phyloP scores from a whole-genome alignment of 2,888 invertebrate species.

The Gymnoscelis rufifasciata region DNA sequence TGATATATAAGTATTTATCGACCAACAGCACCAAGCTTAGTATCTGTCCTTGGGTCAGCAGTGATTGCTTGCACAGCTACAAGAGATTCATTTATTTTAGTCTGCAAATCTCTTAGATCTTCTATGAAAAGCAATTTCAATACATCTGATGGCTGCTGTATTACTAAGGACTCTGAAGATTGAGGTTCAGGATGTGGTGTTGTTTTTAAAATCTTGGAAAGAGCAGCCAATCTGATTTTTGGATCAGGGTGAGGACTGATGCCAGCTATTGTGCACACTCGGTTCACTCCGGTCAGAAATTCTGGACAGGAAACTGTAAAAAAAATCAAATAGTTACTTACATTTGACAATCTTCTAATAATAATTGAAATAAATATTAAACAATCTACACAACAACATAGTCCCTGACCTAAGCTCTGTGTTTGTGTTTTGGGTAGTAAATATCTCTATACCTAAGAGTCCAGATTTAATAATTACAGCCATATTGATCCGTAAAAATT shows the following conservation, averaged over 20 bases:
- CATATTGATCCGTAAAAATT: too few species aligned
- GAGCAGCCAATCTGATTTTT: slow-evolving; percentile 68
- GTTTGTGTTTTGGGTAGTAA: too few species aligned
- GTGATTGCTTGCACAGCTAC: slow-evolving; percentile 95
- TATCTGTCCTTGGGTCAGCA: slow-evolving; percentile 98
- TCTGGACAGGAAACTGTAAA: slow-evolving; percentile 87
- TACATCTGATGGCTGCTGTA: slow-evolving; percentile 80
- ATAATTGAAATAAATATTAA: too few species aligned
- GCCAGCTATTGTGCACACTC: slow-evolving; percentile 83
- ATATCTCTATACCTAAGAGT: too few species aligned
- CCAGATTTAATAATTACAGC: too few species aligned
- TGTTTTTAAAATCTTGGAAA: slow-evolving; percentile 89
- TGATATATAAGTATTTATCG: slow-evolving; percentile 41
- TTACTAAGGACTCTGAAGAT: slow-evolving; percentile 48
- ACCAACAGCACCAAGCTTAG: slow-evolving; percentile 95
- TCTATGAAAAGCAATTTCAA: slow-evolving; percentile 89
- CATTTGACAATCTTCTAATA: too few species aligned
- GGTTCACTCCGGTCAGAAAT: slow-evolving; percentile 89
- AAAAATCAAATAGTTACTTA: slow-evolving; percentile 66
- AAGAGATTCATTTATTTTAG: slow-evolving; percentile 95
- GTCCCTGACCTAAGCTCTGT: too few species aligned
- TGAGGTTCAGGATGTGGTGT: slow-evolving; percentile 85
- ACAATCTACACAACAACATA: too few species aligned
- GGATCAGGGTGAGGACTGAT: slow-evolving; percentile 69
- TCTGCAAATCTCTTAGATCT: slow-evolving; percentile 92